phyloP scores from a whole-genome alignment of 2,888 invertebrate genomes.

The Volucella inflata region DNA sequence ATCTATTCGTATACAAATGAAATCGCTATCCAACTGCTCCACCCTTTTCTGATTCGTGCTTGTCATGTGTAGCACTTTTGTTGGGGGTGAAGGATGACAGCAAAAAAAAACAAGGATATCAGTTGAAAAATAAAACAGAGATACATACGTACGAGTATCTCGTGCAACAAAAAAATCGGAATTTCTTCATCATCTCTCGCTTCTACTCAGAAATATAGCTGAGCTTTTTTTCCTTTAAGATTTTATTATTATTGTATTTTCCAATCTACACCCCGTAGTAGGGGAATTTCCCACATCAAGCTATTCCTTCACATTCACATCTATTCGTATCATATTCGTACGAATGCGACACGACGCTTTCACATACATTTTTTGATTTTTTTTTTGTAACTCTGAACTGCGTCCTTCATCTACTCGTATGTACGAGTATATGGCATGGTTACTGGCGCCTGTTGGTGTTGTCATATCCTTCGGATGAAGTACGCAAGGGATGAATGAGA shows the following conservation, averaged over 20 bases:
- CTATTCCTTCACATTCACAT: constrained; percentile 58
- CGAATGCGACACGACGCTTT: constrained; percentile 51
- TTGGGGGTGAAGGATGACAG: not conserved
- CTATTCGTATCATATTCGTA: constrained; percentile 7
- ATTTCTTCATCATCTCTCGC: constrained; percentile 63
- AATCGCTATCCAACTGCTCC: constrained; percentile 72
- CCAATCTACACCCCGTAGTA: constrained; percentile 48
- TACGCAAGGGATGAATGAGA: constrained; percentile 72
- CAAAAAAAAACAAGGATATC: constrained; percentile 39
- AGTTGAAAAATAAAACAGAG: constrained; percentile 36
- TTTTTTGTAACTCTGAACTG: not conserved
- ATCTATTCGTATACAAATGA: constrained; percentile 66
- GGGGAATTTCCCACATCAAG: not conserved
- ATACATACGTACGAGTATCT: constrained; percentile 1
- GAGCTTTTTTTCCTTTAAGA: constrained; percentile 23
- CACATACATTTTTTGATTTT: constrained; percentile 3
- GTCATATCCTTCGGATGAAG: constrained; percentile 73
- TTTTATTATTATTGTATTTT: constrained; percentile 72
- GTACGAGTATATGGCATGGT: not conserved
- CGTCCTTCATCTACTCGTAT: constrained; percentile 22
- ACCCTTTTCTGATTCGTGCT: constrained; percentile 74
- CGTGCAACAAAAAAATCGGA: constrained; percentile 32
- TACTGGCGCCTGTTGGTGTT: constrained; percentile 59
- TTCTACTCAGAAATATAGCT: constrained; percentile 36
- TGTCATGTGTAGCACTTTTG: constrained; percentile 50